Base-by-base conservation (phyloP, 2,888 invertebrate species). In the Caenorhabditis wallacei region DNA sequence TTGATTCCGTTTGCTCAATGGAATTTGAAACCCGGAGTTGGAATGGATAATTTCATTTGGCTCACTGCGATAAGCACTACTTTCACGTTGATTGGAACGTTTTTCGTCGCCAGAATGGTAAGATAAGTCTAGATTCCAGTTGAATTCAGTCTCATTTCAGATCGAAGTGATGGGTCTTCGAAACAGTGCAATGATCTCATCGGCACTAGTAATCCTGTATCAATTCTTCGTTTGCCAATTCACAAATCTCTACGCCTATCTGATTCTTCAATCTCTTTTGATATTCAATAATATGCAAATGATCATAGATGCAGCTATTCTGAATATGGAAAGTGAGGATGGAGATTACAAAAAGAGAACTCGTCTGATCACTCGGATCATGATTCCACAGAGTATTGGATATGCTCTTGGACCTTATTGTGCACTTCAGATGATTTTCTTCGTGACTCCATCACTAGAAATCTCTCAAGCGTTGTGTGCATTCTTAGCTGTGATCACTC, bases 321-420 rank as follows among this genome's bases (percentile, higher is more conserved):
- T 81, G 16, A 82, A 84, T 40, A 54, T 89, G 26, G 85, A 87
- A 54, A 85, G 88, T 16, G 89, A 89, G 64, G 86, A 88, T 46
- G 89, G 88, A 0, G 87, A 88, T 57, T 87, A 85, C 57, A 88
- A 87, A 64, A 87, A 88, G 51, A 74, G 90, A 16, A 84, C 87
- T 7, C 72, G 86, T 7, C 68, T 89, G n/a, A 79, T 90, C 8
- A 87, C 89, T 61, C 63, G 87, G 30, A 79, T 90, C 40, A 82
- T 86, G n/a, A 87, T 90, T 43, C 90, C 90, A 2, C 76, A 83
- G 24, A 89, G 90, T 40, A 80, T 90, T 24, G 90, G 90, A 1
- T 85, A 85, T 35, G 89, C 90, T 0, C 70, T 84, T 1, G 90
- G 90, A 16, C 90, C 90, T 0, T 90, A 87, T 69, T 43, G 83